Conservation (phyloP, 2,797 vertebrate genomes). For the Smutsia temminckii region DNA sequence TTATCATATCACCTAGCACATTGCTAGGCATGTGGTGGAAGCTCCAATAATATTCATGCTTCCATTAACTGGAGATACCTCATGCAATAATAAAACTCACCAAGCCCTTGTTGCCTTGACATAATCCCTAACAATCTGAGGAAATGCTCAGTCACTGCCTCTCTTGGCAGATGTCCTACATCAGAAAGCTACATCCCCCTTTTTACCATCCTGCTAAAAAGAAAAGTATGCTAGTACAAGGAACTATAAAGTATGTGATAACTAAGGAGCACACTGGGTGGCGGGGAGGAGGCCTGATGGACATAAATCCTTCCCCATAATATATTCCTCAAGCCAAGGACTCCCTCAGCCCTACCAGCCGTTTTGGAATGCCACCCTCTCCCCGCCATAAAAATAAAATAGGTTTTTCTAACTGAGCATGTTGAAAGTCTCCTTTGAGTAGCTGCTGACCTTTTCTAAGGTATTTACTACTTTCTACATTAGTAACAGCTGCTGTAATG, state of each 20-base stretch:
- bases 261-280: background rate
- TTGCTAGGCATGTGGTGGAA: background rate
- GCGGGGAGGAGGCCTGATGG: background rate
- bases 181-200: conserved; percentile 16
- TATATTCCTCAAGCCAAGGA: conserved; percentile 36
- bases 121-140: background rate
- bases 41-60: background rate
- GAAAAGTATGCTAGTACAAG: conserved; percentile 4
- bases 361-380: background rate
- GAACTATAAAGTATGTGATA: conserved; percentile 53
- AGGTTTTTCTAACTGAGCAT: conserved; percentile 21
- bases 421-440: conserved; percentile 61
- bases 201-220: conserved; percentile 40
- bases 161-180: conserved; percentile 47
- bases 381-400: conserved; percentile 37
- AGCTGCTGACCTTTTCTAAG: conserved; percentile 47
- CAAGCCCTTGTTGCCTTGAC: background rate
- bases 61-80: background rate
- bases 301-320: conserved; percentile 32
- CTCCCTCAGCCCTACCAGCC: background rate
- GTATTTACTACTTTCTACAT: conserved; percentile 49
- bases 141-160: background rate
- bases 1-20: conserved; percentile 2
- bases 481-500: conserved; percentile 50
- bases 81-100: background rate